Evolutionary conservation across 2,888 invertebrate genomes (phyloP).

Genomic region (Ennomos quercinarius): DNA sequence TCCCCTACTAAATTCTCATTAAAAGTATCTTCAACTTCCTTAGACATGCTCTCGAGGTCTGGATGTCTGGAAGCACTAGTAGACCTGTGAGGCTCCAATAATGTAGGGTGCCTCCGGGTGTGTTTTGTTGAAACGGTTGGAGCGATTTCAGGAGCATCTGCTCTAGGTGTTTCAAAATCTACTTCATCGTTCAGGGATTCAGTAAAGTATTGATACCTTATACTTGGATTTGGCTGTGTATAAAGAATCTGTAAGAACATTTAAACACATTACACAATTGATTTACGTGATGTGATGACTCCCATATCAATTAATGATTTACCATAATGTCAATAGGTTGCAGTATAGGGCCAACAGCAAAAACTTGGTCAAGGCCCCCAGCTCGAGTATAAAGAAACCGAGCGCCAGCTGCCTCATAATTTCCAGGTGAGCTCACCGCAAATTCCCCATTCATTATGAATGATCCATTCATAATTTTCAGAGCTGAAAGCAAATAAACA

Average conservation of each 20-base stretch:
- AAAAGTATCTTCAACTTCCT: constrained; percentile 56
- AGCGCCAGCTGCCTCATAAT: constrained; percentile 92
- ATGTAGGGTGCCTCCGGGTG: constrained; percentile 68
- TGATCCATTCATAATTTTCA: constrained; percentile 90
- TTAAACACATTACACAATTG: not conserved
- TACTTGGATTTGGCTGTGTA: constrained; percentile 93
- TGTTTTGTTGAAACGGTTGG: constrained; percentile 62
- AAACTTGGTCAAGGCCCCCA: constrained; percentile 90
- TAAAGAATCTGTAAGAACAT: constrained; percentile 88
- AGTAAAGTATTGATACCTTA: constrained; percentile 95
- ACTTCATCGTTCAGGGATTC: constrained; percentile 85
- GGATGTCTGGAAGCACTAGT: constrained; percentile 47
- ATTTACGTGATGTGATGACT: not conserved
- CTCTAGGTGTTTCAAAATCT: constrained; percentile 61
- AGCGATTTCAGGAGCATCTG: constrained; percentile 52
- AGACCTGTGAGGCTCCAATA: constrained; percentile 54
- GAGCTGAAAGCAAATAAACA: constrained; percentile 83
- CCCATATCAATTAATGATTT: constrained; percentile 34
- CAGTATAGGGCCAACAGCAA: constrained; percentile 91
- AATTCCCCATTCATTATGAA: constrained; percentile 94
- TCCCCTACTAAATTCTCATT: constrained; percentile 70
- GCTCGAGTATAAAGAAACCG: constrained; percentile 91
- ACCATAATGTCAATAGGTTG: constrained; percentile 93
- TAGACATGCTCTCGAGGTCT: constrained; percentile 52
- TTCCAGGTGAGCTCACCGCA: constrained; percentile 89